Conservation (phyloP, 2,113 vertebrate genomes). For the Passer montanus region DNA sequence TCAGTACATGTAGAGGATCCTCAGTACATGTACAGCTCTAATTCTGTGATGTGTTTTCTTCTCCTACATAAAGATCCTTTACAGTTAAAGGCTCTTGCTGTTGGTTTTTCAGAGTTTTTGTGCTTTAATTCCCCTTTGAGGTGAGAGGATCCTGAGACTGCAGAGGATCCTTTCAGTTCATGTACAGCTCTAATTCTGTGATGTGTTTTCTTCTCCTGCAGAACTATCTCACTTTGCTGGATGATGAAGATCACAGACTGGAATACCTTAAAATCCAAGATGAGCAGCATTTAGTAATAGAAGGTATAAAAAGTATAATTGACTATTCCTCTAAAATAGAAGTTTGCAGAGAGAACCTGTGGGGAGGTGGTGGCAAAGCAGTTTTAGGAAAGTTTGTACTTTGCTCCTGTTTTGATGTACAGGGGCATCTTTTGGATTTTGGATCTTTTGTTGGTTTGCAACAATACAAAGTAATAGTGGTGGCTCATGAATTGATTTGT, state of each 20-base stretch:
- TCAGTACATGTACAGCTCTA: neutral
- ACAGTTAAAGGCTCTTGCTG: neutral
- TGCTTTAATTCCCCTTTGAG: neutral
- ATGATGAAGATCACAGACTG: constrained; percentile 96
- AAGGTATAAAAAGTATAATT: constrained; percentile 78
- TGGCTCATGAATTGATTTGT: neutral
- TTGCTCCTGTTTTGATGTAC: neutral
- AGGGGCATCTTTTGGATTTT: neutral
- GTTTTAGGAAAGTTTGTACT: neutral
- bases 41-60: neutral
- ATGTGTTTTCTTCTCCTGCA: constrained; percentile 46
- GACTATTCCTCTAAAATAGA: neutral
- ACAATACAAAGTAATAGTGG: neutral
- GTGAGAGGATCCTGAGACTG: neutral
- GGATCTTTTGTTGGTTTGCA: neutral
- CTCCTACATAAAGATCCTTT: neutral
- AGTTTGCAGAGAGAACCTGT: neutral
- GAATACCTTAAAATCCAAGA: constrained; percentile 96
- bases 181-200: neutral
- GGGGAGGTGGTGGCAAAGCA: neutral
- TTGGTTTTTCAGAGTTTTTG: neutral
- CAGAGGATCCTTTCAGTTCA: neutral
- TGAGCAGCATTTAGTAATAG: constrained; percentile 97
- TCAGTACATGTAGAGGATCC: neutral
- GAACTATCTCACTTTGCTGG: constrained; percentile 96